Conservation (phyloP, 2,113 vertebrate species). For the Mustelus asterias region DNA sequence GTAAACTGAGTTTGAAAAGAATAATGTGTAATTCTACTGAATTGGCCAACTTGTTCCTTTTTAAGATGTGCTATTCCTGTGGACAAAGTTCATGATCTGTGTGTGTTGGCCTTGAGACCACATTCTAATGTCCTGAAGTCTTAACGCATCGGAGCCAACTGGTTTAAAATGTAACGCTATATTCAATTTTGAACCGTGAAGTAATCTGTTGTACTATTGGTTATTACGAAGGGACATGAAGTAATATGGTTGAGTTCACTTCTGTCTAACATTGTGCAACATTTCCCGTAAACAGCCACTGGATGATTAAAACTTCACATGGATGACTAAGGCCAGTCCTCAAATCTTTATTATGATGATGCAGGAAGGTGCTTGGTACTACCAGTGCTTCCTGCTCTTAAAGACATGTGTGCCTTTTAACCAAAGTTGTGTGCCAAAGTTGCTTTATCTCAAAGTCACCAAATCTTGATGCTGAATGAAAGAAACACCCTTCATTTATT, state of each 20-base stretch:
- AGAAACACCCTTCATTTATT: neutral
- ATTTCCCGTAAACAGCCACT: neutral
- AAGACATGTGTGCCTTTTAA: neutral
- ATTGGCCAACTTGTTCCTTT: conserved; percentile 28
- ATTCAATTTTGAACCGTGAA: neutral
- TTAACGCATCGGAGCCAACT: conserved; percentile 27
- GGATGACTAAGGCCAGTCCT: neutral
- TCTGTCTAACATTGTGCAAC: neutral
- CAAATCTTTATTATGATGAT: neutral
- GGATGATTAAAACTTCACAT: neutral
- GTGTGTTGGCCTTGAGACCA: conserved; percentile 19
- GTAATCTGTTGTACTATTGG: conserved; percentile 1
- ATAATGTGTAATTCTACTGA: conserved; percentile 12
- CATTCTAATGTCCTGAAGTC: conserved; percentile 33
- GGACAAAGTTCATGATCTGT: conserved; percentile 32
- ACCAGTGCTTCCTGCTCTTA: neutral
- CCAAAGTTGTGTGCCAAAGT: neutral
- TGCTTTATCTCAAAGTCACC: neutral
- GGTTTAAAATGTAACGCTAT: conserved; percentile 22
- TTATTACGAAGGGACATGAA: neutral
- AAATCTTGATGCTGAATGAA: neutral
- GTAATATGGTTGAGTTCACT: neutral
- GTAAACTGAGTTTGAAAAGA: conserved; percentile 15
- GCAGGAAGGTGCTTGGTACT: neutral
- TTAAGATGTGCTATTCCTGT: conserved; percentile 25